phyloP scores from a whole-genome alignment of 2,113 vertebrate genomes.

The Caretta caretta region DNA sequence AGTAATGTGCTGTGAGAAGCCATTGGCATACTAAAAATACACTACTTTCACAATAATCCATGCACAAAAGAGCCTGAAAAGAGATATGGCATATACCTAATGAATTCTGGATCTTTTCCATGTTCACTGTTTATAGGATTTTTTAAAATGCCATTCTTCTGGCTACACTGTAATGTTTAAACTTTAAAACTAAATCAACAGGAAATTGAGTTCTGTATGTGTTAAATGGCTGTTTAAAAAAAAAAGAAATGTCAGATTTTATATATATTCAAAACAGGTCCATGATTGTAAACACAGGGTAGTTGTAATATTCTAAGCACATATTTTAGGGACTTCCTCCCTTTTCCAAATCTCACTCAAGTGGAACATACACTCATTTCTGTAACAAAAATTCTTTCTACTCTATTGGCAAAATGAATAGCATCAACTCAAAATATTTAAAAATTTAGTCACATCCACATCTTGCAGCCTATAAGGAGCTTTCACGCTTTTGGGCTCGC shows the following conservation, averaged over 20 bases:
- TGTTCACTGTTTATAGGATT: constrained; percentile 64
- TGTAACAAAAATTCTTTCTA: constrained; percentile 90
- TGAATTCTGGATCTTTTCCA: constrained; percentile 76
- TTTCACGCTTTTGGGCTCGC: constrained; percentile 99
- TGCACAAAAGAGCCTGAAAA: constrained; percentile 78
- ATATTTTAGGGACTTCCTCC: constrained; percentile 89
- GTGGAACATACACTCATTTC: constrained; percentile 93
- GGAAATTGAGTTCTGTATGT: constrained; percentile 18
- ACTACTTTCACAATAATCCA: constrained; percentile 78
- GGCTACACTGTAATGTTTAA: constrained; percentile 59
- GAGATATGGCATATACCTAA: constrained; percentile 74
- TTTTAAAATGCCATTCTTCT: constrained; percentile 36
- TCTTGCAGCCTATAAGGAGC: constrained; percentile 98
- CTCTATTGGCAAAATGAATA: constrained; percentile 92
- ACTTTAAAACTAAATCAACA: constrained; percentile 56
- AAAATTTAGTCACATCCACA: constrained; percentile 99
- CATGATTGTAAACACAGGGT: constrained; percentile 78
- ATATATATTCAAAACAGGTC: constrained; percentile 81
- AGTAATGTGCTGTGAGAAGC: constrained; percentile 72
- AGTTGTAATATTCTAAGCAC: constrained; percentile 86
- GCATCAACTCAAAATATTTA: constrained; percentile 96
- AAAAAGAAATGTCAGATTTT: constrained; percentile 60
- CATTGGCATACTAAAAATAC: constrained; percentile 75
- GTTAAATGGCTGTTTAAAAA: constrained; percentile 32
- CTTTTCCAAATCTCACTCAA: constrained; percentile 88